phyloP scores from a whole-genome alignment of 2,113 vertebrate species.

The Hiodon tergisus region DNA sequence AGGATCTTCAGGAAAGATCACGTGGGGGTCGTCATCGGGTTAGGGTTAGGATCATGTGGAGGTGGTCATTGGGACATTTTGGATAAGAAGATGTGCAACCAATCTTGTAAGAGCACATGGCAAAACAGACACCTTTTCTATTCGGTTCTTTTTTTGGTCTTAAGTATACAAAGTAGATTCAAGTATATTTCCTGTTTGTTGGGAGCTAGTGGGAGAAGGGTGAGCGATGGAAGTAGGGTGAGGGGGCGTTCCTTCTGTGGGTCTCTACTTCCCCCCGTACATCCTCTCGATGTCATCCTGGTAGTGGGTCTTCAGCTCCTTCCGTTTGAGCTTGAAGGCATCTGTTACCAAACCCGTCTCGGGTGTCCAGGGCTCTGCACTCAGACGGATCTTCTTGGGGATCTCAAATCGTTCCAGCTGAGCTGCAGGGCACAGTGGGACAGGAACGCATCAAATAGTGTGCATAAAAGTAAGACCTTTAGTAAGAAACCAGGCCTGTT shows the following conservation, averaged over 20 bases:
- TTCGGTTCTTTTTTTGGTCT: constrained; percentile 44
- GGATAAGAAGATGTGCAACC: background rate
- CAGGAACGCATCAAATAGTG: background rate
- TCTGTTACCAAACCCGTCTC: constrained; percentile 95
- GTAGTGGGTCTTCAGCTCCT: constrained; percentile 87
- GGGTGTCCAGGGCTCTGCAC: constrained; percentile 89
- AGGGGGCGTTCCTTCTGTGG: constrained; percentile 10
- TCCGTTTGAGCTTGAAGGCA: constrained; percentile 93
- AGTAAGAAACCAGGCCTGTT: background rate
- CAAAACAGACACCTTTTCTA: background rate
- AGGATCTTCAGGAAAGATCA: background rate
- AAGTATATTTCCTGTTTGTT: constrained; percentile 73
- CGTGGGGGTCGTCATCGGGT: constrained; percentile 8
- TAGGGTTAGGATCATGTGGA: background rate
- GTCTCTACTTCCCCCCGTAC: constrained; percentile 77
- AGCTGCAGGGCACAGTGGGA: constrained; percentile 52
- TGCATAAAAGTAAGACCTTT: too few species aligned
- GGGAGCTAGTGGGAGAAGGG: constrained; percentile 44
- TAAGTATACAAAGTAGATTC: constrained; percentile 60
- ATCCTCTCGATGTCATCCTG: constrained; percentile 89
- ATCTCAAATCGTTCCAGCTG: constrained; percentile 95
- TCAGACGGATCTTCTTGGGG: constrained; percentile 87
- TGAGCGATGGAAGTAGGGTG: constrained; percentile 7
- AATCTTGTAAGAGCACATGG: background rate
- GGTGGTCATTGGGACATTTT: background rate